phyloP scores from a whole-genome alignment of 1,140 invertebrate genomes.

The Arctopsyche grandis region DNA sequence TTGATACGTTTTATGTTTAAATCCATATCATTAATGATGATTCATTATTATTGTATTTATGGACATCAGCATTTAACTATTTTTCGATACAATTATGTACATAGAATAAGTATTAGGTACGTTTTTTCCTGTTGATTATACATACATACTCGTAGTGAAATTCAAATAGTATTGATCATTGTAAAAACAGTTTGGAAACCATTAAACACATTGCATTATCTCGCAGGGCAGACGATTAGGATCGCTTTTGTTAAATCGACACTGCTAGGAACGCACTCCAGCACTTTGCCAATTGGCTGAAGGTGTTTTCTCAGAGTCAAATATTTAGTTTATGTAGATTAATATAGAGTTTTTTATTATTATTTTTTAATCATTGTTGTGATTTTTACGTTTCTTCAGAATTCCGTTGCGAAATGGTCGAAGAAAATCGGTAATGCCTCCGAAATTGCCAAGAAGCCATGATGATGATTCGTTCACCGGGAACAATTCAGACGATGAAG shows the following conservation, averaged over 20 bases:
- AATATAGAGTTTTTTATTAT: neutral
- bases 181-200: constrained; percentile 22
- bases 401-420: constrained; percentile 61
- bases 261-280: neutral
- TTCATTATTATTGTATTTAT: too few relatives aligned
- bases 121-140: too few relatives aligned
- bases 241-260: constrained; percentile 35
- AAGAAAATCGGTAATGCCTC: constrained; percentile 63
- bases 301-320: neutral
- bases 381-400: constrained; percentile 49
- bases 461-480: constrained; percentile 59
- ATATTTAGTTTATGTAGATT: too few relatives aligned
- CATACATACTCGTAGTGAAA: too few relatives aligned
- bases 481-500: constrained; percentile 62
- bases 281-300: neutral
- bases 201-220: constrained; percentile 20
- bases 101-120: too few relatives aligned
- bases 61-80: too few relatives aligned
- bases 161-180: neutral
- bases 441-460: constrained; percentile 58
- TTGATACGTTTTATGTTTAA: too few relatives aligned
- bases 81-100: too few relatives aligned
- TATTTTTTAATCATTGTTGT: neutral
- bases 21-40: too few relatives aligned
- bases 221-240: constrained; percentile 17